Base-by-base conservation (phyloP, 2,888 invertebrate genomes). In the Petrophora chlorosata region DNA sequence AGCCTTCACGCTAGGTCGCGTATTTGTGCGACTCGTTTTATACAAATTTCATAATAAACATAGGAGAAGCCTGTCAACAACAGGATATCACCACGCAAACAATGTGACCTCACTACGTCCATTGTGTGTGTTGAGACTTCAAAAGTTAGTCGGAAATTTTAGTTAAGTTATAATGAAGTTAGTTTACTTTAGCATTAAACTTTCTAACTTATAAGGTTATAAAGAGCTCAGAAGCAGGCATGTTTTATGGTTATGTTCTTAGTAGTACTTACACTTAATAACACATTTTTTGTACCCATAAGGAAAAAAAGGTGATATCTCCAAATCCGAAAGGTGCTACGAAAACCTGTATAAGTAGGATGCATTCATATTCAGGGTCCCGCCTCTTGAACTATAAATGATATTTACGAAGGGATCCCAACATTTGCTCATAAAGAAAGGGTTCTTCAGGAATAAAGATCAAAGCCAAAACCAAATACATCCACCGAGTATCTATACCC, bases 381-480 rank as follows among this genome's bases (percentile, higher is more conserved):
- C 39, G 43, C 29, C 43, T 44, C 49, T 44, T 50, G 49, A 50
- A 50, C 49, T 50, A 50, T 50, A 50, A 50, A 50, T 50, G 49
- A 50, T 50, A 50, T 50, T 50, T 50, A 50, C 49, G 49, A 43
- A 50, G 49, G 49, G 49, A 50, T 50, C 49, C 49, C 43, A 39
- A 50, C 49, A 50, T 50, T 50, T 43, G 49, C 49, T 50, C 43
- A 50, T 50, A 50, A 50, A 43, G 49, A 50, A 50, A 50, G 49
- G 49, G 49, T 50, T 50, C 43, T 50, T 44, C 23, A 39, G 43
- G 43, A 50, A 43, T 43, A 50, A 50, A 50, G 43, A 50, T 50
- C 49, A 50, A 50, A 50, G 49, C 39, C 43, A 44, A 50, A 50
- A 50, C 43, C 49, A 50, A 50, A 50, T 44, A 50, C 49, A 50